A percentile compares a stretch with the other conserved stretches of the same genome.
These are phyloP conservation scores for Crypturellus undulatus DNA, from an alignment of 2,113 vertebrate species.

Conservation along the genomic window DNA sequence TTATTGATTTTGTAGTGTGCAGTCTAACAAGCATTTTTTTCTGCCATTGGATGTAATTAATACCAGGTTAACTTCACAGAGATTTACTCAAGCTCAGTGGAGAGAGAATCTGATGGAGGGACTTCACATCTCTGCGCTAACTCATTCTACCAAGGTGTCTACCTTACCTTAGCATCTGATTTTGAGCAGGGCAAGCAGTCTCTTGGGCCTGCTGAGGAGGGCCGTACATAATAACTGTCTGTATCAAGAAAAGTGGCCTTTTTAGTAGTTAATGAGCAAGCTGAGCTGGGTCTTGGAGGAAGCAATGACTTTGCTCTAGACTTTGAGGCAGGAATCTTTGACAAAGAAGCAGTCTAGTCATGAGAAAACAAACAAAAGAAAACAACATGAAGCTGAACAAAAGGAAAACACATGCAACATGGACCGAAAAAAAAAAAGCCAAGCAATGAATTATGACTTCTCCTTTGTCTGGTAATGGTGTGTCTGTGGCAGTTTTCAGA, in stretches of 20 bases:
- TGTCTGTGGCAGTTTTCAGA: not conserved
- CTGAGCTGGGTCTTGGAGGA: conserved; percentile 82
- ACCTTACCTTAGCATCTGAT: conserved; percentile 85
- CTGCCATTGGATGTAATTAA: not conserved
- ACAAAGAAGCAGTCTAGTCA: conserved; percentile 86
- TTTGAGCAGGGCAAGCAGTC: conserved; percentile 77
- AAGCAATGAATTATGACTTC: conserved; percentile 4
- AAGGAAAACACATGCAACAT: conserved; percentile 61
- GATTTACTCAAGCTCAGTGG: not conserved
- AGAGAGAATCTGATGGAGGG: not conserved
- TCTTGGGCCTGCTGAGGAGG: conserved; percentile 80
- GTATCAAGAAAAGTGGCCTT: conserved; percentile 79
- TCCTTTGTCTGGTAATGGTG: not conserved
- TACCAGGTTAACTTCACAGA: not conserved
- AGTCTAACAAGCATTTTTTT: not conserved
- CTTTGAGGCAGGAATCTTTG: conserved; percentile 92
- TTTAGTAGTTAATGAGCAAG: conserved; percentile 82
- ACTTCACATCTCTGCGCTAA: conserved; percentile 8
- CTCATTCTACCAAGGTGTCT: conserved; percentile 42
- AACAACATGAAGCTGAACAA: conserved; percentile 75
- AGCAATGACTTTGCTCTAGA: conserved; percentile 80
- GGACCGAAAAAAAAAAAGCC: not conserved
- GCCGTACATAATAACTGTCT: conserved; percentile 79
- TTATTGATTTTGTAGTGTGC: not conserved
- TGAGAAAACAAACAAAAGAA: conserved; percentile 80